Evolutionary conservation across 2,888 invertebrate genomes (phyloP).

Genomic region (Machimus atricapillus): DNA sequence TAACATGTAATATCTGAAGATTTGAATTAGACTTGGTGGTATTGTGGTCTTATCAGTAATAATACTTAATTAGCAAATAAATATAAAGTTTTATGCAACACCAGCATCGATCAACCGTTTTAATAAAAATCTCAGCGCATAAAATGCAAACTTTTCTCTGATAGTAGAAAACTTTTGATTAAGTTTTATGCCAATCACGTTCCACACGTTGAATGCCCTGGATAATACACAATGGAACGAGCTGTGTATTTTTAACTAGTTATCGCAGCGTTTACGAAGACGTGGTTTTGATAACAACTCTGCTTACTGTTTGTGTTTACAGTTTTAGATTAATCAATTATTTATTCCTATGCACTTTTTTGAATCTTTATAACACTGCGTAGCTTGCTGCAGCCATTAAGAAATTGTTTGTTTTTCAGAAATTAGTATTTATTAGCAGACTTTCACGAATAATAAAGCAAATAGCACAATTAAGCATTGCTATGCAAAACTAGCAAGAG

Average conservation of each 20-base stretch:
- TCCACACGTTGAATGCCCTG: not conserved
- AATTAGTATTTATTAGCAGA: not conserved
- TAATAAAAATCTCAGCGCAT: not conserved
- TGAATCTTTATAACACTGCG: not conserved
- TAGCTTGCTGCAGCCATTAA: not conserved
- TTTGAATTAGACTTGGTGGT: not conserved
- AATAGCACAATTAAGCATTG: not conserved
- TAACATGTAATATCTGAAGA: not conserved
- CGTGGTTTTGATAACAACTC: not conserved
- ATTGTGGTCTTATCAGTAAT: not conserved
- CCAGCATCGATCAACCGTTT: not conserved
- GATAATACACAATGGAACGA: not conserved
- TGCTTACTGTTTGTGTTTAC: not conserved
- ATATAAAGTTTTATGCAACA: not conserved
- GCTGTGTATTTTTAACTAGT: not conserved
- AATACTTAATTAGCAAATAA: not conserved
- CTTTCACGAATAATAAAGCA: not conserved
- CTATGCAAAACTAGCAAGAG: not conserved
- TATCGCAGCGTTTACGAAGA: not conserved
- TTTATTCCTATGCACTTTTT: not conserved
- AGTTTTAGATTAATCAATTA: not conserved
- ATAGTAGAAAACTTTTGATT: not conserved
- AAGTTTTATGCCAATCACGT: not conserved
- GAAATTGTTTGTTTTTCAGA: not conserved
- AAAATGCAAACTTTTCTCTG: not conserved